Conservation (phyloP, 1,140 invertebrate genomes). For the Hyles vespertilio region DNA sequence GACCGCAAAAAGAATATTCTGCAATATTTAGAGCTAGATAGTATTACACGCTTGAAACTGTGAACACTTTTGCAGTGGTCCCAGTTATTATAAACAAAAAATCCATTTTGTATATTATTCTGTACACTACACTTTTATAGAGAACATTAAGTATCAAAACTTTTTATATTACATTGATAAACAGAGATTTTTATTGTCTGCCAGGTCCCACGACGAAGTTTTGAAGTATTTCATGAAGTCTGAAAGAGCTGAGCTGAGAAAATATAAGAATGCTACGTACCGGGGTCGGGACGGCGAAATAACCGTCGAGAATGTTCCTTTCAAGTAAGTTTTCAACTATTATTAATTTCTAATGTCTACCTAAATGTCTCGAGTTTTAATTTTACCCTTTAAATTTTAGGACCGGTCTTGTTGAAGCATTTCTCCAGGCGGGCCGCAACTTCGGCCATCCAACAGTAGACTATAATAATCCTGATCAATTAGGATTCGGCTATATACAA, state of each 20-base stretch:
- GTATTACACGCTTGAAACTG: no score
- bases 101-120: no score
- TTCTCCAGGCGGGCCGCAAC: constrained; percentile 79
- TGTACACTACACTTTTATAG: no score
- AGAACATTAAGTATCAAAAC: no score
- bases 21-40: no score
- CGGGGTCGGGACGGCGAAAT: constrained; percentile 77
- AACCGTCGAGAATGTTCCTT: constrained; percentile 76
- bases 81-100: no score
- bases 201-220: constrained; percentile 83
- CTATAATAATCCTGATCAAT: constrained; percentile 80
- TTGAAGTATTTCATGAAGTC: constrained; percentile 81
- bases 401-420: constrained; percentile 77
- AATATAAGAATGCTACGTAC: constrained; percentile 72
- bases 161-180: not conserved
- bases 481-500: constrained; percentile 82
- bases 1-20: no score
- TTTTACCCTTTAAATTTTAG: constrained; percentile 67
- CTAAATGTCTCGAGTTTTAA: not conserved
- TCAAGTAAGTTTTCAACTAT: constrained; percentile 55
- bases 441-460: constrained; percentile 78
- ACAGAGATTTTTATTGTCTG: constrained; percentile 13
- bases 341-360: constrained; percentile 16
- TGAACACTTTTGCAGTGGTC: no score
- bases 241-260: constrained; percentile 75